These are phyloP conservation scores for Metopia argyrocephala DNA, from an alignment of 2,888 invertebrate species.

Conservation along the genomic window DNA sequence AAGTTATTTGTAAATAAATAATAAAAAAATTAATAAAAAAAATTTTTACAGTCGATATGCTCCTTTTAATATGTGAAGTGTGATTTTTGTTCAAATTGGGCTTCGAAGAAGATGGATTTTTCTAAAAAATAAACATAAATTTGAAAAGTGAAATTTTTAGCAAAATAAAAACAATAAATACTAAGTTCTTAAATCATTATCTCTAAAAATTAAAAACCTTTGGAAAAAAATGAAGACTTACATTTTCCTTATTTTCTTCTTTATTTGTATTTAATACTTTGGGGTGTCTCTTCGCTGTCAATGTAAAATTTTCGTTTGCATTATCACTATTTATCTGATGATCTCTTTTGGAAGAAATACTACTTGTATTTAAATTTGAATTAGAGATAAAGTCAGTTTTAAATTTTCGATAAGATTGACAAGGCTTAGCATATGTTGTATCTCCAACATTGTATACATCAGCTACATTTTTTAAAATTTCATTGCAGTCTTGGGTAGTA, in stretches of 20 bases:
- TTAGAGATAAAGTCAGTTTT: neutral
- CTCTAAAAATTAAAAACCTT: too few relatives aligned
- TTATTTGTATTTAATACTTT: neutral
- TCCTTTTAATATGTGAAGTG: neutral
- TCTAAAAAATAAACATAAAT: neutral
- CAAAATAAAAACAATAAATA: neutral
- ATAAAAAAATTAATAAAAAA: too few relatives aligned
- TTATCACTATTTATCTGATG: neutral
- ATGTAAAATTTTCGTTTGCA: neutral
- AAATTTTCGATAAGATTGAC: slow-evolving; percentile 61
- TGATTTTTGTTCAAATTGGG: neutral
- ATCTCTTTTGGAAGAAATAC: too few relatives aligned
- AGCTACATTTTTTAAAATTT: slow-evolving; percentile 13
- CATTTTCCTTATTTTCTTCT: slow-evolving; percentile 45
- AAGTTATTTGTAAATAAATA: too few relatives aligned
- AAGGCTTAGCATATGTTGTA: slow-evolving; percentile 50
- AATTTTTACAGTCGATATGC: slow-evolving; percentile 19
- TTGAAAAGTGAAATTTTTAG: neutral
- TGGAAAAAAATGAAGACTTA: neutral
- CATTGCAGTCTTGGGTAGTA: slow-evolving; percentile 1
- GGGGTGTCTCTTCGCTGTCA: neutral
- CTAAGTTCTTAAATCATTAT: too few relatives aligned
- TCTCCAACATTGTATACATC: slow-evolving; percentile 46
- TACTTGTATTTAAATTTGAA: neutral
- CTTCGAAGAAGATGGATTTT: slow-evolving; percentile 3